phyloP scores from a whole-genome alignment of 92 coral and sea anemone species.

The Umimayanthus chanpuru region DNA sequence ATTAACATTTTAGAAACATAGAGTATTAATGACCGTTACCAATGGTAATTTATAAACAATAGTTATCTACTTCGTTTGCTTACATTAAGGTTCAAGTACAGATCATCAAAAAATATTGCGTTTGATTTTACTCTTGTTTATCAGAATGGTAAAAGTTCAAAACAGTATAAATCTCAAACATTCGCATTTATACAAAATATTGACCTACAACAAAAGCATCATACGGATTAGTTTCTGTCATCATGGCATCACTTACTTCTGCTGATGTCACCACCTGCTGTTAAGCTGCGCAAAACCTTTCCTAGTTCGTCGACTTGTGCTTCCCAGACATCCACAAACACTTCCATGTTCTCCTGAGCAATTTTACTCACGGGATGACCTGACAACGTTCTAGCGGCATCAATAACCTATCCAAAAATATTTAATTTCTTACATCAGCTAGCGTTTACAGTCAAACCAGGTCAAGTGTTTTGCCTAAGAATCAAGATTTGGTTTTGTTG shows the following conservation, averaged over 20 bases:
- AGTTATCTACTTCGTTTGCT: not conserved
- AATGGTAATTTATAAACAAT: no score
- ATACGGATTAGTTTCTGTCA: not conserved
- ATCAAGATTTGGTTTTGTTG: no score
- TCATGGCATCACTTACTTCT: conserved; percentile 73
- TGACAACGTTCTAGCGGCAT: conserved; percentile 91
- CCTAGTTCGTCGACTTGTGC: conserved; percentile 96
- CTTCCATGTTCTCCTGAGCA: conserved; percentile 98
- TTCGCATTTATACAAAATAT: not conserved
- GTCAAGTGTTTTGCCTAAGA: no score
- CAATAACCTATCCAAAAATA: conserved; percentile 73
- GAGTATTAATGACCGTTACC: no score
- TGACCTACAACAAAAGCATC: not conserved
- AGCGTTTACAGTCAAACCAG: not conserved
- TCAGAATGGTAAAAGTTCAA: not conserved
- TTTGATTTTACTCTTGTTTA: not conserved
- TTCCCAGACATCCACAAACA: conserved; percentile 98
- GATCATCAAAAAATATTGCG: not conserved
- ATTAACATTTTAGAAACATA: no score
- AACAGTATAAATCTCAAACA: no score
- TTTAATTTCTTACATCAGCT: not conserved
- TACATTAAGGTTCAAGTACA: not conserved
- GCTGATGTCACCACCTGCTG: conserved; percentile 88
- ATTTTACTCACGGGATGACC: conserved; percentile 96
- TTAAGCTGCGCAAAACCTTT: conserved; percentile 83